A percentile compares a stretch with the other conserved stretches of the same genome.
phyloP scores from a whole-genome alignment of 2,797 vertebrate species.

The Lepilemur ruficaudatus region DNA sequence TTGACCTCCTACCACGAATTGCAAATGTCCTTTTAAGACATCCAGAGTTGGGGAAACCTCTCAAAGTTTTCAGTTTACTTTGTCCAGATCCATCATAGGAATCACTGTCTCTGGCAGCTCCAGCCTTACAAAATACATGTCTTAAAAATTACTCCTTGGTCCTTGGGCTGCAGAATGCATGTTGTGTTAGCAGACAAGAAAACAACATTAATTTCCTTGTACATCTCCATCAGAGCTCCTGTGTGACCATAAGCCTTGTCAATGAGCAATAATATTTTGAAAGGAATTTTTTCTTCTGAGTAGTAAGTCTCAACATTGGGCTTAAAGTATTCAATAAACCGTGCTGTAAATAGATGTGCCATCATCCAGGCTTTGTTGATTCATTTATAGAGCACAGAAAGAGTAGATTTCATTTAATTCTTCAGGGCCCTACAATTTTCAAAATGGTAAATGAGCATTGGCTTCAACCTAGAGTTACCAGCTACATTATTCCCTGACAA shows the following conservation, averaged over 20 bases:
- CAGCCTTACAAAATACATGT: not conserved
- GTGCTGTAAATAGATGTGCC: not conserved
- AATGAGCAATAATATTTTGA: not conserved
- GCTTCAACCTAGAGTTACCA: not conserved
- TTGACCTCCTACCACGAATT: not conserved
- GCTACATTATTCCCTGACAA: not conserved
- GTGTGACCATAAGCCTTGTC: not conserved
- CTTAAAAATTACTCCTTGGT: not conserved
- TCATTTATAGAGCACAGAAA: not conserved
- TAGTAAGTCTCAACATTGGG: not conserved
- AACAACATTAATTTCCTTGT: not conserved
- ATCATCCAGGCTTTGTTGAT: not conserved
- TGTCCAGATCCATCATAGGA: not conserved
- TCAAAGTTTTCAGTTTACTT: not conserved
- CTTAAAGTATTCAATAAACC: not conserved
- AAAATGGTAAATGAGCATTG: not conserved
- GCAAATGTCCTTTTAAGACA: not conserved
- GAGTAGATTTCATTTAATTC: not conserved
- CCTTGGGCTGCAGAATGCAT: not conserved
- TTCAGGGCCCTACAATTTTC: not conserved
- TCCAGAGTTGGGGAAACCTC: not conserved
- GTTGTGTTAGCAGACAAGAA: not conserved
- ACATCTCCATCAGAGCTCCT: not conserved
- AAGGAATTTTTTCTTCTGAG: not conserved
- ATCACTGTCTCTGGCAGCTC: no score